A percentile compares a stretch with the other conserved stretches of the same genome.
Evolutionary conservation across 2,113 vertebrate species (phyloP).

Genomic region (Heliornis fulica): DNA sequence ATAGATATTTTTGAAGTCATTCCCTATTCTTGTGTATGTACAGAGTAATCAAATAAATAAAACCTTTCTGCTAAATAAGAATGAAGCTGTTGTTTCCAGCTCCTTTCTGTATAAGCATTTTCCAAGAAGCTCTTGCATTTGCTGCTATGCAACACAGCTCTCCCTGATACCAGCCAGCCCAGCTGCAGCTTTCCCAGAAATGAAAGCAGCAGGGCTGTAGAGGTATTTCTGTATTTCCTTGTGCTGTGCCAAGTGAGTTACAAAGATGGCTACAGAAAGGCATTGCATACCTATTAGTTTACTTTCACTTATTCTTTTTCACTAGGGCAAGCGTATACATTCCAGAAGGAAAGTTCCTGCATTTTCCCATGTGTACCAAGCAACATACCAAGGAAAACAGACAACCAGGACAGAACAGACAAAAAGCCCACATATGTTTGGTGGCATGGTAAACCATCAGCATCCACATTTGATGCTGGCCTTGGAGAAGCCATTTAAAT

Average conservation of each 20-base stretch:
- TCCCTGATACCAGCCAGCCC: background rate
- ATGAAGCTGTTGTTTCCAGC: background rate
- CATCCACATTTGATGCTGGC: background rate
- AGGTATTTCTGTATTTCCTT: background rate
- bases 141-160: background rate
- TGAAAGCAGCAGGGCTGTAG: background rate
- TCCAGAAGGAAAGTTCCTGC: background rate
- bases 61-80: background rate
- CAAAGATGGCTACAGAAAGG: background rate
- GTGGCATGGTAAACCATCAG: background rate
- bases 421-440: background rate
- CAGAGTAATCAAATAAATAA: background rate
- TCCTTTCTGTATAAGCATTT: background rate
- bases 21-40: background rate
- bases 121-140: background rate
- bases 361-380: background rate
- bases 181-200: background rate
- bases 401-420: background rate
- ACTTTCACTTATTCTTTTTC: background rate
- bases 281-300: background rate
- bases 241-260: background rate
- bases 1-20: background rate
- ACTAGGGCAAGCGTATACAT: background rate
- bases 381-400: background rate
- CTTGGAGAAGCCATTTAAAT: background rate